phyloP scores from a whole-genome alignment of 1,140 invertebrate genomes.

The Berghia stephanieae region DNA sequence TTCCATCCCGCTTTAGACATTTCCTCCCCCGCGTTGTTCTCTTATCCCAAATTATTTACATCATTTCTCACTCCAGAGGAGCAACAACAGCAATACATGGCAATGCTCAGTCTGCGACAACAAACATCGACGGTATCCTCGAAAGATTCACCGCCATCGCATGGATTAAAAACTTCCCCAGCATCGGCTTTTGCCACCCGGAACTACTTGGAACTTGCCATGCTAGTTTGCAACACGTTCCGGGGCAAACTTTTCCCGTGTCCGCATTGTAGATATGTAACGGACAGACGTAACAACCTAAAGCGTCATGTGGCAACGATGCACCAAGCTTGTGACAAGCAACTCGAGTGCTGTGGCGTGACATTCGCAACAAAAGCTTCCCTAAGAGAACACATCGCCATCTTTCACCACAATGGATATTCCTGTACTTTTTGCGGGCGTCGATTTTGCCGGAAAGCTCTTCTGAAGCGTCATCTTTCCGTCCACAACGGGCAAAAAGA shows the following conservation, averaged over 20 bases:
- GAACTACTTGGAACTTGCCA: slow-evolving; percentile 61
- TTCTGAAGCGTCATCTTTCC: slow-evolving; percentile 68
- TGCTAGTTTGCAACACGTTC: slow-evolving; percentile 63
- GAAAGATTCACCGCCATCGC: no score
- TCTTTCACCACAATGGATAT: slow-evolving; percentile 67
- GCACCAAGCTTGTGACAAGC: slow-evolving; percentile 66
- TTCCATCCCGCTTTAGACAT: no score
- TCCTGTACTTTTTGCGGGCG: slow-evolving; percentile 66
- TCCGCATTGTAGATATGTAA: slow-evolving; percentile 67
- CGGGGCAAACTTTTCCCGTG: slow-evolving; percentile 63
- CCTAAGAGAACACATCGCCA: slow-evolving; percentile 65
- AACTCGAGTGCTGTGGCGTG: slow-evolving; percentile 67
- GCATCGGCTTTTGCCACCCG: no score
- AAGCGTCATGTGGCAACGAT: slow-evolving; percentile 69
- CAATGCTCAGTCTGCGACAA: no score
- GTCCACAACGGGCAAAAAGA: slow-evolving; percentile 69
- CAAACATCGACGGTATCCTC: no score
- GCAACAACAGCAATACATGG: no score
- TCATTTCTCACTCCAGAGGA: no score
- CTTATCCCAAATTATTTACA: no score
- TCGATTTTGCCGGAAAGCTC: slow-evolving; percentile 68
- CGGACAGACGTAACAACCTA: slow-evolving; percentile 69
- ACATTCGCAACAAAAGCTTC: slow-evolving; percentile 67
- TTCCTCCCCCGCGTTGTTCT: no score
- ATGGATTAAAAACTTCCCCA: no score